Evolutionary conservation across 1,140 invertebrate genomes (phyloP), one percentile per base, ranked within the genome.

Genomic region (Oscheius sp.): DNA sequence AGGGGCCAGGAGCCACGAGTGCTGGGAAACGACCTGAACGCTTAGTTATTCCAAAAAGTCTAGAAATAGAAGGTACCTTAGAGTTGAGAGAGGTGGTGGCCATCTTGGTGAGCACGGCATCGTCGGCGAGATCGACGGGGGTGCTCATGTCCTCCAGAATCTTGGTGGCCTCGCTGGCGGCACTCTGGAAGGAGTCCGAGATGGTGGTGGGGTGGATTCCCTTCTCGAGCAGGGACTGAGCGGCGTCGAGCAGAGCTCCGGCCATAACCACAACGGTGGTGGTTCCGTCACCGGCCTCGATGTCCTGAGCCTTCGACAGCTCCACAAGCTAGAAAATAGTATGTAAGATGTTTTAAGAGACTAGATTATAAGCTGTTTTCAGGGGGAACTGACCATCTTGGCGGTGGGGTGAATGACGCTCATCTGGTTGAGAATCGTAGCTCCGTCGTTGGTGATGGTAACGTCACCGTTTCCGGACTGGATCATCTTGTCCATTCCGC

Each of bases 401-500:
- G 96, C 96, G 79, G 97, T 95, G 69, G 97, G 97, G 87, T 99
- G 97, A 77, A 95, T 88, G 10, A 99, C 94, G 87, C 95, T 94
- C 91, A 99, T 99, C 87, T 99, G 91, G 86, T 98, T 97, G 42
- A 99, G 87, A 87, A 99, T 99, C 31, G 97, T 99, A 31, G 97
- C 97, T 74, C 97, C 97, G 89, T 99, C 97, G 88, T 99, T 99
- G 55, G 96, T 99, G 69, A 99, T 99, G 10, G 95, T 99, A 0
- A 99, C 97, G 89, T 82, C 95, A 10, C 95, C 95, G 88, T 95
- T 96, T 18, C 89, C 89, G 58, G 93, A 88, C 89, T 99, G 96
- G 78, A 99, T 99, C 96, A 99, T 99, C 90, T 99, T 99, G 84
- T 99, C 97, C 97, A 99, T 99, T 77, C 97, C 97, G 78, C 93